Evolutionary conservation across 2,113 vertebrate genomes (phyloP).

Genomic region (Mohoua ochrocephala): DNA sequence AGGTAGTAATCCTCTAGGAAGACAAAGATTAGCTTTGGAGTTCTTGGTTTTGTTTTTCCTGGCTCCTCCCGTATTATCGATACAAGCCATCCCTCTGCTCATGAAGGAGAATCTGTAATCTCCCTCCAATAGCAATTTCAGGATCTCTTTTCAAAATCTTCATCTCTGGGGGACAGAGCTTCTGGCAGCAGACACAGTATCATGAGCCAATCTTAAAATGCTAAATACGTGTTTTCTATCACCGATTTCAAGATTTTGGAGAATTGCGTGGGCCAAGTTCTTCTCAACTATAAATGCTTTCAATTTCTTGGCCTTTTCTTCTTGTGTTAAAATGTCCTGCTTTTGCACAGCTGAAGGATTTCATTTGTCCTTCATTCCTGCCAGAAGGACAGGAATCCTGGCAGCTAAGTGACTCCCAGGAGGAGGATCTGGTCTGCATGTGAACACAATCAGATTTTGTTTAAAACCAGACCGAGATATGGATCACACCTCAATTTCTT

Average conservation of each 20-base stretch:
- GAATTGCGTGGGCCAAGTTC: background rate
- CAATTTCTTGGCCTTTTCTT: background rate
- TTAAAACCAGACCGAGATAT: background rate
- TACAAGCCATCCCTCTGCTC: background rate
- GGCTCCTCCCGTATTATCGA: rapidly evolving
- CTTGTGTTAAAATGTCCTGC: background rate
- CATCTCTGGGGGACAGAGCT: background rate
- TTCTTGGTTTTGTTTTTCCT: background rate
- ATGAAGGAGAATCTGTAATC: background rate
- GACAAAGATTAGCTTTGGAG: background rate
- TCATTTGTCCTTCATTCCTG: background rate
- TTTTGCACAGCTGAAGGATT: slow-evolving; percentile 13
- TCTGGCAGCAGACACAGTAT: background rate
- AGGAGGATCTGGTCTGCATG: background rate
- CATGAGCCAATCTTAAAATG: background rate
- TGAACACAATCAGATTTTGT: background rate
- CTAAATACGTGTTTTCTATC: background rate
- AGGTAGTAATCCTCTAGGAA: background rate
- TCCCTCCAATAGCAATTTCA: background rate
- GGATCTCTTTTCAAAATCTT: background rate
- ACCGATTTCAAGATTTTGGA: background rate
- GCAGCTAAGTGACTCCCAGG: background rate
- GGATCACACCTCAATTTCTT: background rate
- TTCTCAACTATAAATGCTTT: background rate
- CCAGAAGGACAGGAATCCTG: slow-evolving; percentile 12